Evolutionary conservation across 2,888 invertebrate genomes (phyloP), one percentile per base, ranked within the genome.

Genomic region (Thumatha senex): DNA sequence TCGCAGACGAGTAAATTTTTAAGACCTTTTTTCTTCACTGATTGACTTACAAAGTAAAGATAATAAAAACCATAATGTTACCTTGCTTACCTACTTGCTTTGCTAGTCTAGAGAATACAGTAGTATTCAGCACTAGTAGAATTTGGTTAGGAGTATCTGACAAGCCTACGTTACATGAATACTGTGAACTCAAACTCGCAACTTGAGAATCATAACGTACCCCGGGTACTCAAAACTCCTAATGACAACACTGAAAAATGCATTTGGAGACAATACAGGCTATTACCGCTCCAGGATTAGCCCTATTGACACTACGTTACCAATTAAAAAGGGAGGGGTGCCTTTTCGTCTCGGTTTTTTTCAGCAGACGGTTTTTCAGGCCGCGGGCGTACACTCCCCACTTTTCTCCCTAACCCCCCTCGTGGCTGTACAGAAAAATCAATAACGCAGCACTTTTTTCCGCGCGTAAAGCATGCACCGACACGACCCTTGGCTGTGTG

Each of bases 401-500:
- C 74, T 67, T 61, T 62, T 56, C 69, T 70, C 59, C 75, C 78
- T 71, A 63, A 58, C 47, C 65, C 72, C 71, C 70, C 78, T 80
- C 83, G 72, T 82, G 80, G 83, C 87, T 83, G 89, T 87, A 87
- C 86, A 87, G 92, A 88, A 92, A 92, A 92, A 92, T 92, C 92
- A 92, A 92, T 92, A 92, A 89, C 92, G 92, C 92, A 92, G 92
- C 91, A 89, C 86, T 91, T 92, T 92, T 92, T 92, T 92, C 90
- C 89, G 85, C 89, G 90, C 92, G 91, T 92, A 92, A 92, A 92
- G 87, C 92, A 92, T 91, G 90, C 90, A 91, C 88, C 88, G 88
- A 86, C 89, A 84, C 77, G 77, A 73, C 49, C 50, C 46, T 60
- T 53, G 54, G 7, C 47, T 72, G 80, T 82, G 86, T 84, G 84